Conservation (phyloP, 2,888 invertebrate genomes). For the Nephrotoma flavescens region DNA sequence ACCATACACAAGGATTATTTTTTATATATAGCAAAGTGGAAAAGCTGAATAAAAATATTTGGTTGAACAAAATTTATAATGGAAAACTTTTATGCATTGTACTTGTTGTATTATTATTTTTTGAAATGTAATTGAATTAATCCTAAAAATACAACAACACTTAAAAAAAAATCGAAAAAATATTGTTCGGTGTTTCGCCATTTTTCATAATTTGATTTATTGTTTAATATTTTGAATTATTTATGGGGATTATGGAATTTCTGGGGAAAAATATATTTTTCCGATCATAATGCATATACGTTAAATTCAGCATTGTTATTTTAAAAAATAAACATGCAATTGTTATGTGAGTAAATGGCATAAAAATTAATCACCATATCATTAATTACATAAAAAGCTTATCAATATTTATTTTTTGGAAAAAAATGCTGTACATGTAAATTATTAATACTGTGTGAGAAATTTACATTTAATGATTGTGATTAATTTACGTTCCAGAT, state of each 20-base stretch:
- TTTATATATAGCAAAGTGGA: not conserved
- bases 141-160: not conserved
- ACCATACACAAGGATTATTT: not conserved
- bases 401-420: not conserved
- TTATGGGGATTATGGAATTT: not conserved
- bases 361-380: not conserved
- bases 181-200: not conserved
- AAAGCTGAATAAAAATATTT: not conserved
- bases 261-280: not conserved
- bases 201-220: not conserved
- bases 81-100: not conserved
- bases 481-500: no score
- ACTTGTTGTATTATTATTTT: not conserved
- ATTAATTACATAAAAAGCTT: not conserved
- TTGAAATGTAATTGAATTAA: not conserved
- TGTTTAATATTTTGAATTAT: not conserved
- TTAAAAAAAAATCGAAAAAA: not conserved
- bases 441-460: no score
- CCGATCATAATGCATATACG: not conserved
- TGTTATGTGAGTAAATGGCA: not conserved
- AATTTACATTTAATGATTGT: no score
- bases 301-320: not conserved
- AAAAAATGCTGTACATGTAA: no score
- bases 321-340: not conserved
- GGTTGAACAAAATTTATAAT: not conserved